Percentiles rank a stretch among this genome's conserved stretches.
These are phyloP conservation scores for Miniopterus natalensis DNA, from an alignment of 2,113 vertebrate genomes.

Conservation along the genomic window DNA sequence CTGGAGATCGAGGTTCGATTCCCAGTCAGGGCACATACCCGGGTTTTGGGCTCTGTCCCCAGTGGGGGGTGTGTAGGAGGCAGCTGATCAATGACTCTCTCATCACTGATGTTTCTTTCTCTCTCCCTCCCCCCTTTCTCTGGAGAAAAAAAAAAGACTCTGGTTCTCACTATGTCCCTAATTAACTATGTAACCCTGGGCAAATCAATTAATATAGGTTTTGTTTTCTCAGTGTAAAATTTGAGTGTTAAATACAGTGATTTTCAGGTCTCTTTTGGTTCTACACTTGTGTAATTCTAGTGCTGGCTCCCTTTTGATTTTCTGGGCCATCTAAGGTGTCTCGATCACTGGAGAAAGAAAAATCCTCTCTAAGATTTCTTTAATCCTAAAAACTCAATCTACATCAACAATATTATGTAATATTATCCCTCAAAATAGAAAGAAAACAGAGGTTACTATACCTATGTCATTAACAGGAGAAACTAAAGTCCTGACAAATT, in stretches of 20 bases:
- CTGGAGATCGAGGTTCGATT: too few relatives aligned
- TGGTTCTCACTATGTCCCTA: neutral
- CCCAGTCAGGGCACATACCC: too few relatives aligned
- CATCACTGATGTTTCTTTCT: too few relatives aligned
- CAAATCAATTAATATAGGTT: neutral
- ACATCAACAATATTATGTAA: neutral
- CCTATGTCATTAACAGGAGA: neutral
- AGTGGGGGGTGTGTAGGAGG: too few relatives aligned
- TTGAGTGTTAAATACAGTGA: neutral
- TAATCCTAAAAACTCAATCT: neutral
- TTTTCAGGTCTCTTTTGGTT: neutral
- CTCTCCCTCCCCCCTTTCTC: too few relatives aligned
- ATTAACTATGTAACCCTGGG: neutral
- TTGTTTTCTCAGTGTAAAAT: neutral
- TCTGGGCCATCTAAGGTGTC: neutral
- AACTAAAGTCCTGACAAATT: constrained; percentile 11
- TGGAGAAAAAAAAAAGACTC: too few relatives aligned
- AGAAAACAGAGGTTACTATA: constrained; percentile 23
- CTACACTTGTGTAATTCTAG: neutral
- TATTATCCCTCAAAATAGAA: constrained; percentile 3
- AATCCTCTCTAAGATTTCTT: constrained; percentile 45
- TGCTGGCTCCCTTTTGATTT: constrained; percentile 34
- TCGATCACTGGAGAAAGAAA: constrained; percentile 15
- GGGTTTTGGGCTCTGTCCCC: too few relatives aligned
- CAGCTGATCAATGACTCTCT: too few relatives aligned